Percentiles rank a stretch among this genome's conserved stretches.
phyloP scores from a whole-genome alignment of 2,888 invertebrate species.

The Troilus luridus region DNA sequence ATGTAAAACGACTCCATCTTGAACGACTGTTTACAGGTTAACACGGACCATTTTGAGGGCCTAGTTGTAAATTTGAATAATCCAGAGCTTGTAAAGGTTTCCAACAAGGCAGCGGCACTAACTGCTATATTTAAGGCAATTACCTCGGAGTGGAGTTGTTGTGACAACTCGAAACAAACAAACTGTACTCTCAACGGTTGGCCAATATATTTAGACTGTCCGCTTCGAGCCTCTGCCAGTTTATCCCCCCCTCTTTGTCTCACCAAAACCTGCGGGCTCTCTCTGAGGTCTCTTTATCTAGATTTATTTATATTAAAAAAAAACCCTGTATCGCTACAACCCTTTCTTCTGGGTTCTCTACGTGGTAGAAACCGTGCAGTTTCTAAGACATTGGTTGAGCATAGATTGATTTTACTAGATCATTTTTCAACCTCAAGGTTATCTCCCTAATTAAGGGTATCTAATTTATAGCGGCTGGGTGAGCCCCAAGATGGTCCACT shows the following conservation, averaged over 20 bases:
- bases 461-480: no score
- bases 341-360: no score
- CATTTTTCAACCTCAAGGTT: no score
- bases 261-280: neutral
- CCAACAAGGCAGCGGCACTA: neutral
- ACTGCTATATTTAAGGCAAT: constrained; percentile 58
- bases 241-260: neutral
- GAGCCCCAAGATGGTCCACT: no score
- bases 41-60: neutral
- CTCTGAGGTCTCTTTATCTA: constrained; percentile 44
- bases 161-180: constrained; percentile 56
- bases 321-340: no score
- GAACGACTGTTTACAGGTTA: neutral
- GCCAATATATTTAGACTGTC: constrained; percentile 48
- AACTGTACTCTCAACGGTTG: constrained; percentile 20
- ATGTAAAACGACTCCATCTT: neutral
- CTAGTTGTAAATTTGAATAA: neutral
- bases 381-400: no score
- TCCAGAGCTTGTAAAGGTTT: neutral
- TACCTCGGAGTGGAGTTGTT: constrained; percentile 51
- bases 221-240: neutral
- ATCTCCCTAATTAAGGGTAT: no score
- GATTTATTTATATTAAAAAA: neutral
- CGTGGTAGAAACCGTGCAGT: no score
- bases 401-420: no score